Conservation (phyloP, 2,888 invertebrate species). For the Lasioglossum vierecki region DNA sequence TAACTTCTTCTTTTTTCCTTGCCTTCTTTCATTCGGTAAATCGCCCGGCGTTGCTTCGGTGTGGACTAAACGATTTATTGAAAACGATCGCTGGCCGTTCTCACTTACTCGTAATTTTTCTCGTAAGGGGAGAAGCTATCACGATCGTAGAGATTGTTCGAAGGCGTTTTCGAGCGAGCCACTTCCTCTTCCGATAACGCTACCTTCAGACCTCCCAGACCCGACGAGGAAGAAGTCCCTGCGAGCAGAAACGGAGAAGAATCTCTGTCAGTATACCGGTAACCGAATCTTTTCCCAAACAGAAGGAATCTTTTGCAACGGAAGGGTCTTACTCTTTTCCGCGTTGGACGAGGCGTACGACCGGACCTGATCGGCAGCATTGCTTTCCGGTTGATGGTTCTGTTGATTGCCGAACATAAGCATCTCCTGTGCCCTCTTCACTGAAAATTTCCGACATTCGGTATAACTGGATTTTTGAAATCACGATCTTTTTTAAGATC, state of each 20-base stretch:
- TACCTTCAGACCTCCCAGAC: slow-evolving; percentile 75
- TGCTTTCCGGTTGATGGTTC: slow-evolving; percentile 74
- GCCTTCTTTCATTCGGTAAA: neutral
- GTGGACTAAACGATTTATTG: neutral
- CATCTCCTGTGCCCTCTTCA: slow-evolving; percentile 83
- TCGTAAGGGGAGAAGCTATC: slow-evolving; percentile 69
- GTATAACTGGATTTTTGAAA: neutral
- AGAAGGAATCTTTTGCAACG: too few relatives aligned
- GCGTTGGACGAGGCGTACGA: slow-evolving; percentile 68
- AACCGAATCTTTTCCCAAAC: neutral
- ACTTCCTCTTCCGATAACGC: slow-evolving; percentile 71
- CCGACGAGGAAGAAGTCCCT: slow-evolving; percentile 76
- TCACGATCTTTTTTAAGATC: too few relatives aligned
- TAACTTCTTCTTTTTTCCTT: neutral
- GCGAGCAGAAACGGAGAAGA: neutral
- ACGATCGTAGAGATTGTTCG: slow-evolving; percentile 68
- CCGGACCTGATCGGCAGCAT: slow-evolving; percentile 40
- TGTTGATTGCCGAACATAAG: slow-evolving; percentile 84
- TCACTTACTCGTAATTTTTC: slow-evolving; percentile 77
- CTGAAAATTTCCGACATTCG: slow-evolving; percentile 68
- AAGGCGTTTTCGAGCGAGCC: slow-evolving; percentile 64
- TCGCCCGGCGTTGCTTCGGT: neutral
- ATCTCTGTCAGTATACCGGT: neutral
- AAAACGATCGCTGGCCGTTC: neutral
- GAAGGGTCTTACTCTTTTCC: slow-evolving; percentile 75